Evolutionary conservation across 2,797 vertebrate genomes (phyloP).

Genomic region (Danio tinwini): DNA sequence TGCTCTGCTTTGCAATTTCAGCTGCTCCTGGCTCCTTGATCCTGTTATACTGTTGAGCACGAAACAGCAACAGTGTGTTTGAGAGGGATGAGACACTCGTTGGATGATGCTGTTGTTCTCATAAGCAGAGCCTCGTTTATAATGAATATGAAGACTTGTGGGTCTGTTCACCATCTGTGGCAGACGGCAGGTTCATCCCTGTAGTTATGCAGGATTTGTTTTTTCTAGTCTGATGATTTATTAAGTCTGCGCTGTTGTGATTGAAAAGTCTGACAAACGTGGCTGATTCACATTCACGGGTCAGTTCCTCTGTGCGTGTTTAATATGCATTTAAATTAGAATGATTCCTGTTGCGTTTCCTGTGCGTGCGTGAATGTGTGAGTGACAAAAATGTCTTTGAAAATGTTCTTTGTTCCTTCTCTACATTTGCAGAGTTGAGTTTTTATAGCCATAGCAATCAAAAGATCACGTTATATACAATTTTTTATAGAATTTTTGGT

Average conservation of each 20-base stretch:
- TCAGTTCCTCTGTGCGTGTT: constrained; percentile 19
- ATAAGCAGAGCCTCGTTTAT: constrained; percentile 48
- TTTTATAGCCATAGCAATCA: neutral
- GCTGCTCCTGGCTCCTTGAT: constrained; percentile 28
- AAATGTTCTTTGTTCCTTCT: neutral
- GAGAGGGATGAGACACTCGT: constrained; percentile 12
- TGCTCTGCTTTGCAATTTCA: constrained; percentile 24
- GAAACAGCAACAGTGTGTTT: constrained; percentile 42
- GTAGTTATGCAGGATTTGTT: constrained; percentile 37
- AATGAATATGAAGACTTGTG: constrained; percentile 44
- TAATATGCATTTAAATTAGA: constrained; percentile 42
- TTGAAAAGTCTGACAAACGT: constrained; percentile 47
- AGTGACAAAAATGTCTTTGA: neutral
- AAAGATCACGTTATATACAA: too few relatives aligned
- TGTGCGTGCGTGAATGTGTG: neutral
- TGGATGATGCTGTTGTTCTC: constrained; percentile 18
- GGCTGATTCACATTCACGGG: constrained; percentile 36
- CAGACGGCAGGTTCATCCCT: constrained; percentile 41
- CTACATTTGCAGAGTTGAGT: neutral
- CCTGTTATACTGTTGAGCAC: constrained; percentile 28
- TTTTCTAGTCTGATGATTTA: constrained; percentile 46
- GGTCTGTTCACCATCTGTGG: constrained; percentile 30
- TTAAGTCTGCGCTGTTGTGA: constrained; percentile 28
- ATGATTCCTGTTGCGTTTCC: neutral
- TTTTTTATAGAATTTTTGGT: too few relatives aligned